Base-by-base conservation (phyloP, 2,797 vertebrate genomes). In the Capromys pilorides region DNA sequence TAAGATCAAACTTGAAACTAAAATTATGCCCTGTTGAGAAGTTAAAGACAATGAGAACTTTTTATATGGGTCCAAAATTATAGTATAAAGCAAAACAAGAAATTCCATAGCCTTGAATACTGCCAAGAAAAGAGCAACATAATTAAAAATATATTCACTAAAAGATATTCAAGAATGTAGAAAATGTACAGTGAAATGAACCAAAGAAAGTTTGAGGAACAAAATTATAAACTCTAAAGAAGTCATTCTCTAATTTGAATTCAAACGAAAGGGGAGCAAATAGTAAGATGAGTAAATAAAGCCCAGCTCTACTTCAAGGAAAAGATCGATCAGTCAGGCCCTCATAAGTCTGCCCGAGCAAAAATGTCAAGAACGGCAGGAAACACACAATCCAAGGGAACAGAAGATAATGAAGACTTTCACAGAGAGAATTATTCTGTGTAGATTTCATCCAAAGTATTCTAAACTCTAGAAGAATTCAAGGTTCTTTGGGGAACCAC, bases 161-260 rank as follows among this genome's bases (percentile, higher is more conserved):
- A 66, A 94, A 89, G 8, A 82, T 89, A 89, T 86, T 78, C 19
- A 94, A 92, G 59, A 94, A 84, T 75, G 79, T 66, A 81, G 62
- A 95, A 69, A 71, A 82, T 88, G 24, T 45, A 82, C 78, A 81
- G 57, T 9, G 57, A 89, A 94, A 45, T 67, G 73, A 75, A 89
- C 36, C 41, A 87, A 77, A 91, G 81, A 64, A 95, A 90, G 41
- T 92, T 67, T 39, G 19, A 80, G 16, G 39, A 79, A 95, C 61
- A 31, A 82, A 83, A 77, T 86, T 86, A 75, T 90, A 96, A 95
- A 96, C 81, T 80, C 31, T 3, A 59, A 86, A 88, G 66, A 71
- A 92, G 28, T 45, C 59, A 84, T 80, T 88, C 54, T 73, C 3
- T 85, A 77, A 88, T 64, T 87, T 80, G 62, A 95, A 81, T 54